Evolutionary conservation across 2,797 vertebrate genomes (phyloP), one percentile per base, ranked within the genome.

Genomic region (Protosalanx chinensis): DNA sequence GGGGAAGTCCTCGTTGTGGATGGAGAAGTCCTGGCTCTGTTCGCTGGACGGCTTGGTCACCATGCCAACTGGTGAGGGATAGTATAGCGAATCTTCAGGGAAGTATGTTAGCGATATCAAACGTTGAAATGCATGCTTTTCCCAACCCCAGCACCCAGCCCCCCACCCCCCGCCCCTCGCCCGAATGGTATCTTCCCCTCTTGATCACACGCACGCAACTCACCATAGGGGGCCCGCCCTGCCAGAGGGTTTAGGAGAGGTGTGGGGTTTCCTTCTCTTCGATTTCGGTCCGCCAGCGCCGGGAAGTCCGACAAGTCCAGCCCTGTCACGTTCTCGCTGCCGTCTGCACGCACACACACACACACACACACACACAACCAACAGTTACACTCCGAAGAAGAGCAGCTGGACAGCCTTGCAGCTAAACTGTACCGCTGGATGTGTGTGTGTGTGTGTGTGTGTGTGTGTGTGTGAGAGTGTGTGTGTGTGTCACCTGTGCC

Each of bases 41-140:
- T 98, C 97, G 86, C 93, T 97, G 92, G 96, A 96, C 91, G 96
- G 96, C 92, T 98, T 98, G 91, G 97, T 98, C 92, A 98, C 97
- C 97, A 98, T 98, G 87, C 97, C 97, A 88, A 98, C 97, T 98
- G 75, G 27, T 51, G 5, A 75, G 60, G 49, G 46, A 70, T 1
- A 56, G 51, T 56, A 56, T 5, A 56, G 51, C 15, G 51, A 56
- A 56, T 56, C 51, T 56, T 56, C 51, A 56, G 51, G 51, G 51
- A 56, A 56, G 51, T n/a, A n/a, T 16, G 51, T 56, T 56, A 56
- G 51, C 51, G 51, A 56, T 56, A 56, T 4, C 15, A 56, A 56
- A 56, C 51, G 51, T 56, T 56, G 51, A 56, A 56, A 10, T 56
- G 51, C 18, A n/a, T 56, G 51, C 51, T 16, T n/a, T 56, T 56